Percentiles rank a stretch among this genome's conserved stretches.
These are phyloP conservation scores for Channa maculata DNA, from an alignment of 2,113 vertebrate species.

Conservation along the genomic window DNA sequence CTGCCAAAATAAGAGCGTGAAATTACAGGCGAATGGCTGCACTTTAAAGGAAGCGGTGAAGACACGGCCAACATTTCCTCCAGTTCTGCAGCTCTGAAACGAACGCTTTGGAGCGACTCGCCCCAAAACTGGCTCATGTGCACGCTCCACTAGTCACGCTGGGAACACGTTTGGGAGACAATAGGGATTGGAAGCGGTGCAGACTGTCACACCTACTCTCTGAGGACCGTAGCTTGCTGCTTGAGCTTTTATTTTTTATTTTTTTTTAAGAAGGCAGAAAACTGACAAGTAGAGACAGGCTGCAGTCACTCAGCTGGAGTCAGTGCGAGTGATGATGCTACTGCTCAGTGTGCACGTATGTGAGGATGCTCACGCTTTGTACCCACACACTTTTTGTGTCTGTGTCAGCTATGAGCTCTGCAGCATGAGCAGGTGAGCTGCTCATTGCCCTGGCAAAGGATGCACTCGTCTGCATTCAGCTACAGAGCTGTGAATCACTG, in stretches of 20 bases:
- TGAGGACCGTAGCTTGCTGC: background rate
- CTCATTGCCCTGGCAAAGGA: background rate
- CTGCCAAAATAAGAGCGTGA: constrained; percentile 34
- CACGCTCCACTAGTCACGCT: constrained; percentile 12
- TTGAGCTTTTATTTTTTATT: constrained; percentile 1
- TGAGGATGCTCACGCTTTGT: no score
- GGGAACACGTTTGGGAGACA: constrained; percentile 43
- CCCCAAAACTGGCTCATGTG: constrained; percentile 38
- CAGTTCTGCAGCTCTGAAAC: constrained; percentile 33
- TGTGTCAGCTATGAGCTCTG: background rate
- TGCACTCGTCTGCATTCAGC: background rate
- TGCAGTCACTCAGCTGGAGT: constrained; percentile 6
- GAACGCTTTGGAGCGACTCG: constrained; percentile 48
- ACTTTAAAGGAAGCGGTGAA: constrained; percentile 1
- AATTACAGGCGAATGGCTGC: constrained; percentile 21
- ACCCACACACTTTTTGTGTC: background rate
- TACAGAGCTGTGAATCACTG: constrained; percentile 5
- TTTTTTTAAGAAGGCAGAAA: background rate
- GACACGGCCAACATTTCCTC: constrained; percentile 24
- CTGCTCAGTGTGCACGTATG: no score
- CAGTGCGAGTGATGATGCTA: background rate
- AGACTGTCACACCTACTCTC: constrained; percentile 28
- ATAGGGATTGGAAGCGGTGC: constrained; percentile 2
- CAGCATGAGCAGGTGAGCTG: background rate
- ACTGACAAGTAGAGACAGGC: background rate